Evolutionary conservation across 2,113 vertebrate species (phyloP), one percentile per base, ranked within the genome.

Genomic region (Chrysemys picta): DNA sequence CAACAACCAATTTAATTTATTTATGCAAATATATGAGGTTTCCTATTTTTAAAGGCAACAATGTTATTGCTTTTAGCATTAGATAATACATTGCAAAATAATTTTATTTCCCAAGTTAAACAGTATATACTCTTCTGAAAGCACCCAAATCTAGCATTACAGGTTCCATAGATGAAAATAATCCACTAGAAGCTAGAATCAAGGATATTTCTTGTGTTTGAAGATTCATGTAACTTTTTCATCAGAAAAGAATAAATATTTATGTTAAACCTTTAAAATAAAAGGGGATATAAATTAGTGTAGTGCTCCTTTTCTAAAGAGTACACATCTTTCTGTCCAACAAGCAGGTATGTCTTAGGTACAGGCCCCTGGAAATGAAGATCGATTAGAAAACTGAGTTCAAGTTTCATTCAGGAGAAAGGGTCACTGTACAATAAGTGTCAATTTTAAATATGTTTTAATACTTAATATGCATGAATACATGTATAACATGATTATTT

Each of bases 211-310:
- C 89, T 83, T 21, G 29, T 89, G 94, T 93, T 54, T 87, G 49
- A 90, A 89, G 45, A 83, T 24, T 3, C 24, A 8, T 53, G 50
- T 57, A 50, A 47, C 27, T 93, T 84, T 90, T 21, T 54, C 53
- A 89, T 91, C 52, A 38, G 62, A 87, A 82, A 82, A 50, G 91
- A 82, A 49, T 16, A 25, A 6, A 11, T 38, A 10, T 5, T 88
- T 89, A 85, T 88, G 52, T 86, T 82, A 92, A 85, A 47, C 50
- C 56, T 5, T 80, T 86, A 85, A 78, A 89, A 7, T 50, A 52
- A 53, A 94, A 72, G 8, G 22, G 38, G 76, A 42, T 76, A 31
- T 53, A 87, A 90, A 42, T 65, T 19, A 69, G 17, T 21, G 4
- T 0, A 0, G 87, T 54, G 6, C 3, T 87, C 1, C 75, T 93